These are phyloP conservation scores for Pocillopora damicornis DNA, from an alignment of 64 coral and sea anemone species.

Conservation along the genomic window DNA sequence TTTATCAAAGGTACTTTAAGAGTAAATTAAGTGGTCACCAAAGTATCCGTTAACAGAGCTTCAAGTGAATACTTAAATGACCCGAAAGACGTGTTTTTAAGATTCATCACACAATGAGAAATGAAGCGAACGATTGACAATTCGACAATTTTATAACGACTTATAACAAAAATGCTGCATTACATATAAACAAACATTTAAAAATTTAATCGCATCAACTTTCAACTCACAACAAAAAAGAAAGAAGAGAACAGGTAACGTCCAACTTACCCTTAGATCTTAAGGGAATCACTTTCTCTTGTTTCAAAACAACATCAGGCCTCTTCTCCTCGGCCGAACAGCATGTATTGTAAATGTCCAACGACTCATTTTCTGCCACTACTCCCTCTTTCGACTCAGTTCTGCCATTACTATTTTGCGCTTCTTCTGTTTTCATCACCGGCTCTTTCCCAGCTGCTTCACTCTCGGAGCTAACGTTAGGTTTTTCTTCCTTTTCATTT, in stretches of 20 bases:
- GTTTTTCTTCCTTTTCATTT: not conserved
- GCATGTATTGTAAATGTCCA: not conserved
- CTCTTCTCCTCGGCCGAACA: not conserved
- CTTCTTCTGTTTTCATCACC: not conserved
- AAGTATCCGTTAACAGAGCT: no score
- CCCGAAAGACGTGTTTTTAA: no score
- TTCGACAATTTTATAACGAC: no score
- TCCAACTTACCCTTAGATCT: conserved; percentile 12
- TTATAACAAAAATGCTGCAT: no score
- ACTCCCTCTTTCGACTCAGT: not conserved
- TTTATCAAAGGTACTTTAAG: no score
- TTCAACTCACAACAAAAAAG: no score
- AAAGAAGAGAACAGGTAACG: not conserved
- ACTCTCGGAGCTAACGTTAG: not conserved
- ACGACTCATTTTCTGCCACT: not conserved
- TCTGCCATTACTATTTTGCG: not conserved
- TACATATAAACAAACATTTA: no score
- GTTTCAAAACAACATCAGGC: not conserved
- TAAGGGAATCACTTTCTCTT: not conserved
- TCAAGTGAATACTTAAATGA: no score
- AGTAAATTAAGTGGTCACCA: no score
- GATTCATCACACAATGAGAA: no score
- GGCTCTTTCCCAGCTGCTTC: not conserved
- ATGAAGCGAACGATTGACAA: no score
- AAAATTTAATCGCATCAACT: no score